A percentile compares a stretch with the other conserved stretches of the same genome.
Conservation (phyloP, 2,888 invertebrate species). For the Seira ritae region DNA sequence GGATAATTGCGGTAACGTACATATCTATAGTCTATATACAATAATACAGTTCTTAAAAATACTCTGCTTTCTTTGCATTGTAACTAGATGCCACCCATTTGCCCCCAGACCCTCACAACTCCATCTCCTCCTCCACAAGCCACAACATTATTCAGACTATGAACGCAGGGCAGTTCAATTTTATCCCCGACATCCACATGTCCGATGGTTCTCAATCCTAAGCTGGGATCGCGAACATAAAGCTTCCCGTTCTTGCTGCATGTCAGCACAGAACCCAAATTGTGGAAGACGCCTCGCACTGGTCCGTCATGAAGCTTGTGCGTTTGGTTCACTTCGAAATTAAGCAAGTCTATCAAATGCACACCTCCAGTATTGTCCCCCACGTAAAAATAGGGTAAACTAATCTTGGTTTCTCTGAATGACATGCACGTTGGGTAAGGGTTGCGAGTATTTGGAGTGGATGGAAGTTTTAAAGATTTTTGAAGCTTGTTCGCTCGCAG, state of each 20-base stretch:
- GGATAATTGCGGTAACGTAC: too few species aligned
- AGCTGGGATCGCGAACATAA: conserved; percentile 63
- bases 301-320: conserved; percentile 63
- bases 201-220: conserved; percentile 39
- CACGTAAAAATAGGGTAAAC: conserved; percentile 67
- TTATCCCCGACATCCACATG: conserved; percentile 27
- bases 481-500: conserved; percentile 40
- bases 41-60: too few species aligned
- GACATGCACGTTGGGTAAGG: conserved; percentile 71
- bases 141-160: conserved; percentile 67
- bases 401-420: conserved; percentile 58
- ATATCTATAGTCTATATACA: too few species aligned
- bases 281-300: conserved; percentile 71
- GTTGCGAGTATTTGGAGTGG: background rate
- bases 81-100: background rate
- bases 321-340: conserved; percentile 57
- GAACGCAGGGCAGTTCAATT: conserved; percentile 59
- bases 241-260: conserved; percentile 68
- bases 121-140: conserved; percentile 70
- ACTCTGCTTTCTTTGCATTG: too few species aligned
- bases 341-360: conserved; percentile 65
- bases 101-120: conserved; percentile 66
- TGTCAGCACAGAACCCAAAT: conserved; percentile 66
- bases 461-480: conserved; percentile 43
- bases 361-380: conserved; percentile 68